These are phyloP conservation scores for Anagrus nilaparvatae DNA, from an alignment of 1,140 invertebrate genomes.

Conservation along the genomic window DNA sequence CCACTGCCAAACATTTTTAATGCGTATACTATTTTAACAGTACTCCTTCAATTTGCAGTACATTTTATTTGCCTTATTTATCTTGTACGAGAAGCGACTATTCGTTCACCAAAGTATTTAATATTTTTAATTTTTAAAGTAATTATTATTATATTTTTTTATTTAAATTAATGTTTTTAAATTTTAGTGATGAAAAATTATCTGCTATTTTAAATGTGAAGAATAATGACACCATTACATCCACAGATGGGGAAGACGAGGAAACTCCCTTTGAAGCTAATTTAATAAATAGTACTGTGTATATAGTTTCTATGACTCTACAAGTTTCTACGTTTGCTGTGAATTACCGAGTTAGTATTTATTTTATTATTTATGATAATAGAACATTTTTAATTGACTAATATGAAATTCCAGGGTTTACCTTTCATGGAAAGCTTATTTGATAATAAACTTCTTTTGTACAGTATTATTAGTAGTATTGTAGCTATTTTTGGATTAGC, in stretches of 20 bases:
- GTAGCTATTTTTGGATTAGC: slow-evolving; percentile 65
- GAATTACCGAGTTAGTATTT: slow-evolving; percentile 85
- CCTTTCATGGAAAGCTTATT: slow-evolving; percentile 96
- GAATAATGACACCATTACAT: slow-evolving; percentile 11
- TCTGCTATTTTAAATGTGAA: slow-evolving; percentile 22
- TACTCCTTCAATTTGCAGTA: slow-evolving; percentile 88
- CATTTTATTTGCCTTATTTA: slow-evolving; percentile 90
- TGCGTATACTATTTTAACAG: slow-evolving; percentile 92
- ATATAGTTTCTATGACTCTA: slow-evolving; percentile 93
- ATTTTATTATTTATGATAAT: slow-evolving; percentile 2
- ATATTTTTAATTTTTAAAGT: not conserved
- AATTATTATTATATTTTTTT: slow-evolving; percentile 12
- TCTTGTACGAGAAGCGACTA: slow-evolving; percentile 70
- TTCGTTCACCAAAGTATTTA: slow-evolving; percentile 52
- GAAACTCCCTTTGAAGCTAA: slow-evolving; percentile 86
- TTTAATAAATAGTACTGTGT: slow-evolving; percentile 94
- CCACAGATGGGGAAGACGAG: slow-evolving; percentile 52
- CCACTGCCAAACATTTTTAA: slow-evolving; percentile 99
- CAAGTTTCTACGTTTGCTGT: slow-evolving; percentile 98
- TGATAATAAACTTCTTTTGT: slow-evolving; percentile 87
- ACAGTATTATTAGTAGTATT: slow-evolving; percentile 70
- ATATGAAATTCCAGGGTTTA: slow-evolving; percentile 61
- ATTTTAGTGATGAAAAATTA: slow-evolving; percentile 45
- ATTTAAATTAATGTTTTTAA: no score
- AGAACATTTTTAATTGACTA: not conserved